Evolutionary conservation across 2,888 invertebrate genomes (phyloP).

Genomic region (Napeogenes inachia): DNA sequence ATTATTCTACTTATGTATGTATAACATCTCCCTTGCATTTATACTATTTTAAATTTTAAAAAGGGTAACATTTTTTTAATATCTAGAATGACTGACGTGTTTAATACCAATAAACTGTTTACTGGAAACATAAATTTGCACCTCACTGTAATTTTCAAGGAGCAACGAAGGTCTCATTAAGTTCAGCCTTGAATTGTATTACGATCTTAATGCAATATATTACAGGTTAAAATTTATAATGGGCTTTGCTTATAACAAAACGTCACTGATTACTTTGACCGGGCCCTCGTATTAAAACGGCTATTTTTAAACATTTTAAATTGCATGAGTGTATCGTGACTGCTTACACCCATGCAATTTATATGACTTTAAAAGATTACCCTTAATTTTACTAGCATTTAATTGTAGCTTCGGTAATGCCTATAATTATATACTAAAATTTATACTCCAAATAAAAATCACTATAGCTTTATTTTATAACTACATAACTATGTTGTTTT

Average conservation of each 20-base stretch:
- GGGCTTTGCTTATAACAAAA: constrained; percentile 27
- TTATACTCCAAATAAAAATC: too few relatives aligned
- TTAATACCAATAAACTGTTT: constrained; percentile 17
- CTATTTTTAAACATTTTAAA: constrained; percentile 10
- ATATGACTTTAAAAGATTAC: constrained; percentile 3
- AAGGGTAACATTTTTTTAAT: neutral
- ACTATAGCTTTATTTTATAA: too few relatives aligned
- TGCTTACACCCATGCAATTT: constrained; percentile 6
- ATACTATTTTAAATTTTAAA: constrained; percentile 3
- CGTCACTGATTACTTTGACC: constrained; percentile 29
- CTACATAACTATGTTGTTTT: too few relatives aligned
- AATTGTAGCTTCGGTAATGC: too few relatives aligned
- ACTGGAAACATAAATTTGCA: constrained; percentile 39
- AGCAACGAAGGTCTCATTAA: constrained; percentile 44
- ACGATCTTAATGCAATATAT: constrained; percentile 36
- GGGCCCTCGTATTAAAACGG: constrained; percentile 16
- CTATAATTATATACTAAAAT: too few relatives aligned
- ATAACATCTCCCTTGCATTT: constrained; percentile 7
- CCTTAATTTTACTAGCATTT: neutral
- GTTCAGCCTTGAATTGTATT: constrained; percentile 34
- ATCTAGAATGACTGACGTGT: constrained; percentile 4
- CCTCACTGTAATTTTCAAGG: constrained; percentile 42
- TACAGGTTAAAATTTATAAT: constrained; percentile 32
- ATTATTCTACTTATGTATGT: neutral
- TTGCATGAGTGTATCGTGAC: constrained; percentile 8